These are phyloP conservation scores for Sternarchorhynchus goeldii DNA, from an alignment of 2,797 vertebrate species.

Conservation along the genomic window DNA sequence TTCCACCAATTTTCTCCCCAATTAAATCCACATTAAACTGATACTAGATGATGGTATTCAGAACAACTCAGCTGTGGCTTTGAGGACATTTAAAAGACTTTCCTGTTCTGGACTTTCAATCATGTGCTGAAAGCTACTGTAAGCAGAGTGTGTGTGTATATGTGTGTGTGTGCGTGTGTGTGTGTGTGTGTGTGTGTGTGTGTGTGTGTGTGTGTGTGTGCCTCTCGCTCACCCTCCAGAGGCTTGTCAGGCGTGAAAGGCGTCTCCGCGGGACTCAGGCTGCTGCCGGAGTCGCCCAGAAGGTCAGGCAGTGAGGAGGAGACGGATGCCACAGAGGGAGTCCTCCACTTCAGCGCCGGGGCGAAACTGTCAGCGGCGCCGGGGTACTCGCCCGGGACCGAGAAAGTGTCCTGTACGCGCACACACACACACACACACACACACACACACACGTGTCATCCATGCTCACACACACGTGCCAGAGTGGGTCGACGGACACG, in stretches of 20 bases:
- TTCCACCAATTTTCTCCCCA: background rate
- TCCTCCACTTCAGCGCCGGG: slow-evolving; percentile 88
- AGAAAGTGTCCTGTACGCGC: slow-evolving; percentile 69
- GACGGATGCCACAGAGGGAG: slow-evolving; percentile 79
- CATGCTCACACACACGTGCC: too few species aligned
- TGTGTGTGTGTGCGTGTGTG: background rate
- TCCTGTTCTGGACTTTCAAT: too few species aligned
- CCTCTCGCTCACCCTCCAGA: slow-evolving; percentile 68
- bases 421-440: slow-evolving; percentile 11
- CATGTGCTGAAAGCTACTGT: too few species aligned
- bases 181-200: background rate
- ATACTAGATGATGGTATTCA: background rate
- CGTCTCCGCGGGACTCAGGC: slow-evolving; percentile 78
- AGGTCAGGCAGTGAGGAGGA: slow-evolving; percentile 86
- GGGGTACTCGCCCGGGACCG: slow-evolving; percentile 53
- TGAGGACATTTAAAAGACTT: too few species aligned
- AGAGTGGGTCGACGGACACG: background rate
- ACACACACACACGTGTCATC: background rate
- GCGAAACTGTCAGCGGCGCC: slow-evolving; percentile 78
- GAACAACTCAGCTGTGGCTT: too few species aligned
- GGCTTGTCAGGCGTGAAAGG: slow-evolving; percentile 80
- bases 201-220: background rate
- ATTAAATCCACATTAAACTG: background rate
- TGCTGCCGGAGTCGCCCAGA: slow-evolving; percentile 78
- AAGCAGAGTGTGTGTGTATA: too few species aligned